Conservation (phyloP, 2,888 invertebrate species). For the Cecidostiba fungosa region DNA sequence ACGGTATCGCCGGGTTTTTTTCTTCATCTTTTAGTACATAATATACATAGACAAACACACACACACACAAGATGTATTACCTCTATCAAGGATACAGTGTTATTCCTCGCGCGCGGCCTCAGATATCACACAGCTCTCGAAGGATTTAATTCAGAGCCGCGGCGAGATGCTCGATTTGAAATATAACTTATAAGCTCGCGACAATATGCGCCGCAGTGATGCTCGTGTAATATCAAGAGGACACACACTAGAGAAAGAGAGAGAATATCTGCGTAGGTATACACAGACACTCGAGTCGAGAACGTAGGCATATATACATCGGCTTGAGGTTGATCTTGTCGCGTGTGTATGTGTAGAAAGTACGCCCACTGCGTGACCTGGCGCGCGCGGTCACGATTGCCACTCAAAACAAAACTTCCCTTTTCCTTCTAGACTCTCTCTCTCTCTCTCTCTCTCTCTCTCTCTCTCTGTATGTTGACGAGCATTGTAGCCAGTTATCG, state of each 20-base stretch:
- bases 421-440: conserved; percentile 18
- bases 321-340: neutral
- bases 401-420: conserved; percentile 51
- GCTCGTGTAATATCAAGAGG: neutral
- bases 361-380: conserved; percentile 74
- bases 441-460: too few relatives aligned
- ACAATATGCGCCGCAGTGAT: neutral
- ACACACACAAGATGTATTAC: conserved; percentile 27
- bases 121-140: neutral
- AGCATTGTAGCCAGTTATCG: too few relatives aligned
- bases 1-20: neutral
- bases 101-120: neutral
- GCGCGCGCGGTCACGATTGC: conserved; percentile 54
- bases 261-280: neutral
- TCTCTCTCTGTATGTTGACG: too few relatives aligned
- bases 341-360: conserved; percentile 70
- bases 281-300: neutral
- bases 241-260: neutral
- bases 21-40: neutral
- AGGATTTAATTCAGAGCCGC: conserved; percentile 1
- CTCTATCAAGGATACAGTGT: conserved; percentile 37
- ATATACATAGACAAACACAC: neutral
- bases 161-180: neutral
- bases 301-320: neutral
- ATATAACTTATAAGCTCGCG: conserved; percentile 33